Conservation (phyloP, 1,140 invertebrate species). For the Zaprionus ornatus region DNA sequence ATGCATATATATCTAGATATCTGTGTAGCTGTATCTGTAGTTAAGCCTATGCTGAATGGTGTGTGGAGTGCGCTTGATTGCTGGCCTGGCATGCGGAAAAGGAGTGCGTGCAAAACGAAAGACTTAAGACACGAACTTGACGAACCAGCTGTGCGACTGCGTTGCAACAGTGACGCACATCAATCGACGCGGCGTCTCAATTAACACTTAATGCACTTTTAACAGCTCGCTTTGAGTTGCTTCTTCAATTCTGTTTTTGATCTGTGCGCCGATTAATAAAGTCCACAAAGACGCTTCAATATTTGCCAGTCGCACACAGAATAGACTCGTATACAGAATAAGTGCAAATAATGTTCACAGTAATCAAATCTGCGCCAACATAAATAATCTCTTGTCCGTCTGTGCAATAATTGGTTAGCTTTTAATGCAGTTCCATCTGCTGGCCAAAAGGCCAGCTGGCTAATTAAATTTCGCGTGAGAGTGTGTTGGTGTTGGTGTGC, state of each 20-base stretch:
- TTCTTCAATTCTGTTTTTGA: constrained; percentile 18
- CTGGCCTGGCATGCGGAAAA: constrained; percentile 66
- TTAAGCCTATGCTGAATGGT: not conserved
- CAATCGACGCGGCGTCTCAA: constrained; percentile 41
- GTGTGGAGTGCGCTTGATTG: constrained; percentile 16
- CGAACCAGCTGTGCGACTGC: not conserved
- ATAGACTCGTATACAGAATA: constrained; percentile 5
- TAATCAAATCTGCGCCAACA: constrained; percentile 9
- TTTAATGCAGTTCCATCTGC: constrained; percentile 38
- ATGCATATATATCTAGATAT: not conserved
- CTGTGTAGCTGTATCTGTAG: not conserved
- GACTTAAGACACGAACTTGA: constrained; percentile 69
- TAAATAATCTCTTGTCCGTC: constrained; percentile 31
- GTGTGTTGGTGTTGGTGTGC: constrained; percentile 37
- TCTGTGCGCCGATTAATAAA: constrained; percentile 20
- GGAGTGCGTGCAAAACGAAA: constrained; percentile 52
- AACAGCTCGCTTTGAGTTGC: constrained; percentile 18
- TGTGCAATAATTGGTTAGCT: constrained; percentile 27
- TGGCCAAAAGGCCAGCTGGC: constrained; percentile 67
- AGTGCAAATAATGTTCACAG: constrained; percentile 6
- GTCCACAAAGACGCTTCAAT: constrained; percentile 20
- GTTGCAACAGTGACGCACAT: constrained; percentile 40
- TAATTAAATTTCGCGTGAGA: constrained; percentile 71
- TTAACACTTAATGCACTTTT: constrained; percentile 52
- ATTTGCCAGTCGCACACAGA: constrained; percentile 5